Conservation (phyloP, 2,888 invertebrate genomes). For the Poecilus cupreus region DNA sequence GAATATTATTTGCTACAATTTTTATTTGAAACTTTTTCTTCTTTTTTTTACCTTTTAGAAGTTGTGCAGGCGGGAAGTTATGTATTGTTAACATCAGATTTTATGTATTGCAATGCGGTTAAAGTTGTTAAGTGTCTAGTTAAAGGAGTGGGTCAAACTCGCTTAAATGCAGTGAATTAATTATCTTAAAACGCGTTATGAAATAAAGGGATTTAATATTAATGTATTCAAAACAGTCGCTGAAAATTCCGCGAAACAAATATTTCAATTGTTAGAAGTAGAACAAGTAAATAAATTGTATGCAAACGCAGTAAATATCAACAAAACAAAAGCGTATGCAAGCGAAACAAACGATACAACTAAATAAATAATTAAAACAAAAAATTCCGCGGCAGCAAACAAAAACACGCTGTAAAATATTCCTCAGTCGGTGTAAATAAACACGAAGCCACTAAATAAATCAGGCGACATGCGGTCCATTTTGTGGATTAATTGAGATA, state of each 20-base stretch:
- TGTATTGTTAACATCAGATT: too few species aligned
- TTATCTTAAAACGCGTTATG: background rate
- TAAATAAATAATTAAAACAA: conserved; percentile 30
- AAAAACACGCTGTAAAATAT: conserved; percentile 31
- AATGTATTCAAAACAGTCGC: conserved; percentile 18
- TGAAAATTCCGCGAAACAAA: conserved; percentile 9
- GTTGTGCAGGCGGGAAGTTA: too few species aligned
- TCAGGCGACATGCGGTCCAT: conserved; percentile 35
- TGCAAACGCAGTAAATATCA: conserved; percentile 22
- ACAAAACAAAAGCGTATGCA: conserved; percentile 8
- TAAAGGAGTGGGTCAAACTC: background rate
- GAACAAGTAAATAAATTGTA: conserved; percentile 10
- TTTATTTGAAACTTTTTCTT: too few species aligned
- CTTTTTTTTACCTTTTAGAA: too few species aligned
- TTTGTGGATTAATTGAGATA: conserved; percentile 55
- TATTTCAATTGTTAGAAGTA: conserved; percentile 23
- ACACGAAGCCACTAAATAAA: conserved; percentile 46
- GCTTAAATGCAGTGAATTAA: background rate
- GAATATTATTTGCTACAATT: too few species aligned
- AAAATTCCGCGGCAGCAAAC: conserved; percentile 3
- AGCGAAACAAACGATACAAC: conserved; percentile 26
- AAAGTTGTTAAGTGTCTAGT: background rate
- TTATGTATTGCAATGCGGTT: too few species aligned
- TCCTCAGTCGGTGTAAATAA: conserved; percentile 29
- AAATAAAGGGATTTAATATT: conserved; percentile 7